phyloP scores from a whole-genome alignment of 1,140 invertebrate species.

The Pseudomyrmex pallidus region DNA sequence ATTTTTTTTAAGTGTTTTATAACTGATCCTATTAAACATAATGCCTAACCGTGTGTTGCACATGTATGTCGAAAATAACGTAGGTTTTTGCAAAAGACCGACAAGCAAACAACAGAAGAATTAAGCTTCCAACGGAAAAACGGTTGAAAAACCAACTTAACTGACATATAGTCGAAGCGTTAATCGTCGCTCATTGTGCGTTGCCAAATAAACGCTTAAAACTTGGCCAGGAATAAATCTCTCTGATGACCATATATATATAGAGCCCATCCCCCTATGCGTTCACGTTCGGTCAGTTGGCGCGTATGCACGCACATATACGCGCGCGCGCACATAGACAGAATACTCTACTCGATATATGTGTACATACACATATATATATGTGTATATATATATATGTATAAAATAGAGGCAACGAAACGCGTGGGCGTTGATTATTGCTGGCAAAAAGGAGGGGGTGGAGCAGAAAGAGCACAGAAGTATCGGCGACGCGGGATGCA shows the following conservation, averaged over 20 bases:
- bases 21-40: too few species aligned
- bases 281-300: too few species aligned
- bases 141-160: constrained; percentile 37
- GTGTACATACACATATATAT: not conserved
- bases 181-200: constrained; percentile 72
- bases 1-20: not conserved
- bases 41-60: not conserved
- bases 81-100: not conserved
- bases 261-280: not conserved
- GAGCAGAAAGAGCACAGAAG: constrained; percentile 59
- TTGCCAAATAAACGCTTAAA: constrained; percentile 56
- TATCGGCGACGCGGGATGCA: constrained; percentile 54
- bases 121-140: not conserved
- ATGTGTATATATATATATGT: constrained; percentile 48
- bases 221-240: constrained; percentile 58
- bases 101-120: constrained; percentile 34
- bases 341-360: constrained; percentile 1
- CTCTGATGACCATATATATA: constrained; percentile 35
- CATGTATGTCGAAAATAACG: constrained; percentile 20
- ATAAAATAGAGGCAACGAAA: constrained; percentile 59
- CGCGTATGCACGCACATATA: not conserved
- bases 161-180: constrained; percentile 66
- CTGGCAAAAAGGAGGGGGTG: constrained; percentile 59
- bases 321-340: not conserved
- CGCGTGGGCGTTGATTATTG: constrained; percentile 80